Conservation (phyloP, 2,888 invertebrate species). For the Erebia palarica region DNA sequence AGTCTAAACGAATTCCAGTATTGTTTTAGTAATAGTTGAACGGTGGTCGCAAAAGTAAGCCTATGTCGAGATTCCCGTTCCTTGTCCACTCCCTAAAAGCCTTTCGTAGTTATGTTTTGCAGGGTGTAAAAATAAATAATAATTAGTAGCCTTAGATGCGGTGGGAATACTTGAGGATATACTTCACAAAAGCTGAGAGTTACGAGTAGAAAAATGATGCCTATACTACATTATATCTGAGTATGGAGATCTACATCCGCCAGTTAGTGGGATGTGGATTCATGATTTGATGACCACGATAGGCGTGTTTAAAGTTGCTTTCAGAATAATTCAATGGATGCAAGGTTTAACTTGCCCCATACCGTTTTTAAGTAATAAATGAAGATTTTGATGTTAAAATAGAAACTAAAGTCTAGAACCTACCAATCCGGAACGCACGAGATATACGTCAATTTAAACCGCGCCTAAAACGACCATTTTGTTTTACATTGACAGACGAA, state of each 20-base stretch:
- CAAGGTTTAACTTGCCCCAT: background rate
- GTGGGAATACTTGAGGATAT: background rate
- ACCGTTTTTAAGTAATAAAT: background rate
- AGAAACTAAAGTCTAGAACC: no score
- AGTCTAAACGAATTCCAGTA: background rate
- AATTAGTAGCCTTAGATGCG: background rate
- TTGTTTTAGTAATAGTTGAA: conserved; percentile 32
- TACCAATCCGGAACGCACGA: no score
- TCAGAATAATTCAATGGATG: background rate
- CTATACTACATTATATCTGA: background rate
- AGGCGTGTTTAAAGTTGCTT: background rate
- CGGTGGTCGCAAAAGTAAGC: conserved; percentile 72
- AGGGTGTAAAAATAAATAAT: conserved; percentile 46
- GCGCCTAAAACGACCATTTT: background rate
- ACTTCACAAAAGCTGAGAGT: background rate
- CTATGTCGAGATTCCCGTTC: conserved; percentile 59
- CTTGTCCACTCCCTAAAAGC: conserved; percentile 44
- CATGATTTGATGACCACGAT: background rate
- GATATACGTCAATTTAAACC: no score
- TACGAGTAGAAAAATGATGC: background rate
- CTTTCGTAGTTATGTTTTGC: conserved; percentile 55
- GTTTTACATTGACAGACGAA: background rate
- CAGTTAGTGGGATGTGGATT: background rate
- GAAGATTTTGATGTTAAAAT: no score
- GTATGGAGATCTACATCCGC: background rate